A percentile compares a stretch with the other conserved stretches of the same genome.
Evolutionary conservation across 2,888 invertebrate species (phyloP).

Genomic region (Siphlonurus alternatus): DNA sequence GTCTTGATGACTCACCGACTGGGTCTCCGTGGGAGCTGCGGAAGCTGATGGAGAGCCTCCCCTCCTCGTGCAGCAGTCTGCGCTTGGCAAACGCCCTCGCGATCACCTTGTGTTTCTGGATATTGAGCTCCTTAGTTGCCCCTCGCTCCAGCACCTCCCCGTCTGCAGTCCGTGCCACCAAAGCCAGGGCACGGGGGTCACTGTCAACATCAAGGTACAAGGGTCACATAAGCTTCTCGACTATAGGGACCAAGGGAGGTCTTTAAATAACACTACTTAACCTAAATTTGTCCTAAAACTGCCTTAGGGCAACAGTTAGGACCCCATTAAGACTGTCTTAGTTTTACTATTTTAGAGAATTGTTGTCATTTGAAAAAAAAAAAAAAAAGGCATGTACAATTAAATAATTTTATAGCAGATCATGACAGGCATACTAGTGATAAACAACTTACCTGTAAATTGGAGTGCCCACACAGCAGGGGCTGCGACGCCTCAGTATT

Average conservation of each 20-base stretch:
- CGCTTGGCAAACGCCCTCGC: slow-evolving; percentile 80
- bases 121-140: background rate
- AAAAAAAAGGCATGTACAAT: no score
- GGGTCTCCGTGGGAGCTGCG: slow-evolving; percentile 82
- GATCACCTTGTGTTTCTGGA: slow-evolving; percentile 78
- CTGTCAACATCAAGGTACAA: no score
- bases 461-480: background rate
- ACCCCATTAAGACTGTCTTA: no score
- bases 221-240: no score
- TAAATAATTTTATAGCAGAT: no score
- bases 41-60: slow-evolving; percentile 72
- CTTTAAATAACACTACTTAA: no score
- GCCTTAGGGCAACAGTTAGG: no score
- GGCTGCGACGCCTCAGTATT: slow-evolving; percentile 54
- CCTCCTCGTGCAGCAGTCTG: slow-evolving; percentile 59
- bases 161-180: background rate
- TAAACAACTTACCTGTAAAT: background rate
- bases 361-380: background rate
- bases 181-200: background rate
- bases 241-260: no score
- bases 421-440: background rate
- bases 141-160: background rate
- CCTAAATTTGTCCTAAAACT: no score
- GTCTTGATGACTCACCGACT: slow-evolving; percentile 44
- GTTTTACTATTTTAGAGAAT: background rate